Evolutionary conservation across 2,797 vertebrate species (phyloP), one percentile per base, ranked within the genome.

Genomic region (Acrossocheilus fasciatus): DNA sequence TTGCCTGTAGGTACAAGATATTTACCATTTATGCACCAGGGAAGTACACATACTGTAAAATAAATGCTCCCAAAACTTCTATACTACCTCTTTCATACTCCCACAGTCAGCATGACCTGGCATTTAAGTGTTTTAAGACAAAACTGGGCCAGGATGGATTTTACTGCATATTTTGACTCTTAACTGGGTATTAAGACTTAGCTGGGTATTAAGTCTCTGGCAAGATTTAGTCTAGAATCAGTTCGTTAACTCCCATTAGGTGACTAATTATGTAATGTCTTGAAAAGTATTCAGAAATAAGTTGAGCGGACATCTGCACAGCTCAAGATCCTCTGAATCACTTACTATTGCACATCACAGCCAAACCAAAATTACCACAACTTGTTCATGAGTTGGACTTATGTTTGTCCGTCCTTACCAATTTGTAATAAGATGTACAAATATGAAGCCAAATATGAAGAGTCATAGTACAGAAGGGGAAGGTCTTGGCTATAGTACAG

Each of bases 221-320:
- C 76, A 87, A n/a, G 79, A 83, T 41, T 87, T 83, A 83, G 79
- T 83, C 83, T 50, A 41, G 20, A 70, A 82, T n/a, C 47, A 62
- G 69, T 72, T 83, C 57, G 52, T 76, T 54, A 86, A 41, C 81
- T 81, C 43, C 70, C 34, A 85, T 76, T 83, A 45, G 85, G n/a
- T 36, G 76, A 76, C 45, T 59, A 77, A 75, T 90, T 87, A 87
- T 81, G 85, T 85, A 88, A 90, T 47, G 62, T 75, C 52, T 83
- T 79, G 75, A 81, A 57, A 85, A 76, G 47, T 75, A 70, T 81
- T 64, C 34, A 70, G 50, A 66, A 59, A 73, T 43, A 43, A 57
- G 17, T 34, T 59, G 3, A 36, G 14, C 3, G 12, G 85, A 87
- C 78, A 86, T 50, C 81, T 85, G 68, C 47, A 70, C 57, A 69